Evolutionary conservation across 2,888 invertebrate species (phyloP).

Genomic region (Dromius quadrimaculatus): DNA sequence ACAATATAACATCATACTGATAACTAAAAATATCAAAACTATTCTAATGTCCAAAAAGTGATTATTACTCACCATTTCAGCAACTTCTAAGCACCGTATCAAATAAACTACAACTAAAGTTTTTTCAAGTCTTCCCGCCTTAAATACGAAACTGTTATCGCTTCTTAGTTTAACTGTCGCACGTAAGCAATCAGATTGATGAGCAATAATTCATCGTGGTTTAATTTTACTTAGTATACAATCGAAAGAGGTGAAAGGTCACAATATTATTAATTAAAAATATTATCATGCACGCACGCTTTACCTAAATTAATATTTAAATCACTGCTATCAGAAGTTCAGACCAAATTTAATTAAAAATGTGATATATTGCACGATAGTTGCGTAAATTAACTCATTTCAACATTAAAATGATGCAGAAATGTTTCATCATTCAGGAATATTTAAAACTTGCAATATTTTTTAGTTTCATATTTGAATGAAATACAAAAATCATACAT

Average conservation of each 20-base stretch:
- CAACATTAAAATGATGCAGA: no score
- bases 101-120: not conserved
- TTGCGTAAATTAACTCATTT: no score
- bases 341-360: slow-evolving; percentile 24
- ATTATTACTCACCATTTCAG: not conserved
- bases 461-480: no score
- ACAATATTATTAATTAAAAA: slow-evolving; percentile 18
- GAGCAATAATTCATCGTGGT: slow-evolving; percentile 11
- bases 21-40: not conserved
- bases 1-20: not conserved
- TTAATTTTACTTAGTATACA: not conserved
- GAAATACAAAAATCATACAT: no score
- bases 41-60: not conserved
- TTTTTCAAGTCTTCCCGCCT: not conserved
- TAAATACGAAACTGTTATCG: not conserved
- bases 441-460: no score
- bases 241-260: slow-evolving; percentile 5
- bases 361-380: no score
- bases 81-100: not conserved
- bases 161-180: not conserved
- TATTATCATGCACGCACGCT: slow-evolving; percentile 14
- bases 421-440: no score
- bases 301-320: slow-evolving; percentile 31
- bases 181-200: slow-evolving; percentile 8
- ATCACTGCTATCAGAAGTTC: slow-evolving; percentile 2